Evolutionary conservation across 2,888 invertebrate species (phyloP), one percentile per base, ranked within the genome.

Genomic region (Stenurella melanura): DNA sequence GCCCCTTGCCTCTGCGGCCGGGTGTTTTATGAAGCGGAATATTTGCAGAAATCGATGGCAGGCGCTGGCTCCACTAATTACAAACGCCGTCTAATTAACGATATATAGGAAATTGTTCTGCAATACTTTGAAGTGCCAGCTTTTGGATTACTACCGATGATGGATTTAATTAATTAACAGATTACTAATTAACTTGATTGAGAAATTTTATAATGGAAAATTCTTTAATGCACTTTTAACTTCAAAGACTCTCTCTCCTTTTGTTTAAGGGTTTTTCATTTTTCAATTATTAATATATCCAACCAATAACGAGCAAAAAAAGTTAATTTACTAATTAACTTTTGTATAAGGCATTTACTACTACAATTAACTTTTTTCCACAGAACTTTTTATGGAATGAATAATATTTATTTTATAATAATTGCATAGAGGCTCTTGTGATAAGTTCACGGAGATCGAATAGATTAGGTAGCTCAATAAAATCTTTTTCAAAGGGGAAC

Each of bases 101-200:
- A 88, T 89, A 86, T 88, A 89, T 89, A 88, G 88, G 88, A 89
- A 89, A 89, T 89, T 89, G 88, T 89, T 89, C 88, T 84, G 88
- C 88, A 88, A 89, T 89, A 89, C 88, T 89, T 89, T 89, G 88
- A 89, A 89, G 88, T 88, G 85, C 86, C 83, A 81, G 86, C 87
- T 87, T 87, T 80, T 84, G 85, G 87, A 87, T 87, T 86, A 87
- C 85, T 85, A 85, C 85, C 87, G 87, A 85, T 87, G 87, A 88
- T 87, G 87, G 87, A 88, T 88, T 89, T 88, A 89, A 89, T 89
- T 89, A 89, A 89, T 89, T 89, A 88, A 87, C 88, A 88, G 88
- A 88, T 89, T 89, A 87, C 88, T 89, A 88, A 89, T 89, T 89
- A 88, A 88, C 87, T 87, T 87, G 85, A 86, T 86, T 86, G 87